phyloP scores from a whole-genome alignment of 2,888 invertebrate genomes.

The Nomada fucata region DNA sequence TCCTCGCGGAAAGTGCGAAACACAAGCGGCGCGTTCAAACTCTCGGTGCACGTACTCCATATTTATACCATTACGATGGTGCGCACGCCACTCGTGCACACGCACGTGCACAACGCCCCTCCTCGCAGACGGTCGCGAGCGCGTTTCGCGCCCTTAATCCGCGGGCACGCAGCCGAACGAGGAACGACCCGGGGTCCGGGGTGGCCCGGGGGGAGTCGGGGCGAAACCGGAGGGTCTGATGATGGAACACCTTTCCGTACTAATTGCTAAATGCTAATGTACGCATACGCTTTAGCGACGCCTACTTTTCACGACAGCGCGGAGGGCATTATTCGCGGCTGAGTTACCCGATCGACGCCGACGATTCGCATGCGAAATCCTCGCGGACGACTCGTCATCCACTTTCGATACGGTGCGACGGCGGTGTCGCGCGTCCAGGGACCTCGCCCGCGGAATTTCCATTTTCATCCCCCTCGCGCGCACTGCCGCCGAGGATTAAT shows the following conservation, averaged over 20 bases:
- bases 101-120: background rate
- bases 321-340: slow-evolving; percentile 56
- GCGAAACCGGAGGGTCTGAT: background rate
- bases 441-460: slow-evolving; percentile 53
- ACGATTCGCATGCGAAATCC: slow-evolving; percentile 44
- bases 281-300: slow-evolving; percentile 69
- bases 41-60: slow-evolving; percentile 49
- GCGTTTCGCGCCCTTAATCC: slow-evolving; percentile 33
- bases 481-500: slow-evolving; percentile 52
- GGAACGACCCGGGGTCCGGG: background rate
- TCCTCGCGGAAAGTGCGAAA: slow-evolving; percentile 58
- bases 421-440: slow-evolving; percentile 52
- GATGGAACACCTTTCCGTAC: slow-evolving; percentile 56
- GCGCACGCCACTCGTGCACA: background rate
- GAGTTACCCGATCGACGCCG: slow-evolving; percentile 37
- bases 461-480: slow-evolving; percentile 31
- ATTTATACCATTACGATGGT: slow-evolving; percentile 57
- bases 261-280: slow-evolving; percentile 78
- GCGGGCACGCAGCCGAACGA: slow-evolving; percentile 26
- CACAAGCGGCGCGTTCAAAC: slow-evolving; percentile 47
- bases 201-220: background rate
- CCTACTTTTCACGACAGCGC: slow-evolving; percentile 65
- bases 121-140: slow-evolving; percentile 11
- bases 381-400: slow-evolving; percentile 51
- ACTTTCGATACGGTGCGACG: slow-evolving; percentile 29